Evolutionary conservation across 2,113 vertebrate species (phyloP).

Genomic region (Suricata suricatta): DNA sequence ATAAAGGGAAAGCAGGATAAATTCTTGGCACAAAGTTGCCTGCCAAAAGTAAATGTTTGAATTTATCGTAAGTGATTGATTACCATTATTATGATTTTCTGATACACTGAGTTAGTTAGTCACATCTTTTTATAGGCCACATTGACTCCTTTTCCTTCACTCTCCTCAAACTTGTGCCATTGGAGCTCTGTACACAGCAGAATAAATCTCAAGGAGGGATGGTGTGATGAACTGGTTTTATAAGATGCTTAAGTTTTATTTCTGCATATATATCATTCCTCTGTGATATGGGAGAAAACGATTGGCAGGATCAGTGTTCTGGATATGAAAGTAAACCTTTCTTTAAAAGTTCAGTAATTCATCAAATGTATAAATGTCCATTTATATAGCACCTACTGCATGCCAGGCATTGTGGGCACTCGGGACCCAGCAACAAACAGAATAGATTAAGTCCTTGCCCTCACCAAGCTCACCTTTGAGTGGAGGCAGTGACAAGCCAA

Average conservation of each 20-base stretch:
- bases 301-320: background rate
- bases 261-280: background rate
- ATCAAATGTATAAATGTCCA: background rate
- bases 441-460: background rate
- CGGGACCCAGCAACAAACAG: background rate
- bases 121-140: slow-evolving; percentile 57
- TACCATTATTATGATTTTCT: slow-evolving; percentile 66
- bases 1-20: slow-evolving; percentile 81
- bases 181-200: background rate
- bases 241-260: slow-evolving; percentile 6
- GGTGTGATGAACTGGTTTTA: background rate
- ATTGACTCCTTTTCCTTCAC: slow-evolving; percentile 47
- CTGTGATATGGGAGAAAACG: background rate
- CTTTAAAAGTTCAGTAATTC: background rate
- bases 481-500: background rate
- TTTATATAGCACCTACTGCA: background rate
- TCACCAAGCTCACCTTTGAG: background rate
- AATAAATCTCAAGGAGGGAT: slow-evolving; percentile 37
- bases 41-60: slow-evolving; percentile 80
- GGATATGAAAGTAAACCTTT: background rate
- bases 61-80: slow-evolving; percentile 79
- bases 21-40: slow-evolving; percentile 77
- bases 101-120: slow-evolving; percentile 47
- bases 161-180: background rate
- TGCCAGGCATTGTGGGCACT: background rate